A percentile compares a stretch with the other conserved stretches of the same genome.
These are phyloP conservation scores for Hypselothyrea guttata DNA, from an alignment of 2,888 invertebrate species.

Conservation along the genomic window DNA sequence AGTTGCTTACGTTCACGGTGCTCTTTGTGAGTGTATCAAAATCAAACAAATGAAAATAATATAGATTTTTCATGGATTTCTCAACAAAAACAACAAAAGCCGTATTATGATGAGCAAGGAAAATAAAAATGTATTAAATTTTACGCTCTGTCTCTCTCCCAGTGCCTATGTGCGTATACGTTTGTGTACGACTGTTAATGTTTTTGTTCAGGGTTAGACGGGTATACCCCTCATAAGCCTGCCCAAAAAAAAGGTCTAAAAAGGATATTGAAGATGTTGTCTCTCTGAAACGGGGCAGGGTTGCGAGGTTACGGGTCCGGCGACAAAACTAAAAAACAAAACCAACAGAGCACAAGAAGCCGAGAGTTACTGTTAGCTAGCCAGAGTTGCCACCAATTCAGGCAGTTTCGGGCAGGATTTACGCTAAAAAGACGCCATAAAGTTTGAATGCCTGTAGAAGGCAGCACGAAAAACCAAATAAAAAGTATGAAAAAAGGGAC, in stretches of 20 bases:
- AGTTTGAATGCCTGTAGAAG: conserved; percentile 59
- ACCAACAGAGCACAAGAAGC: not conserved
- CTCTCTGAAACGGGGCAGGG: conserved; percentile 15
- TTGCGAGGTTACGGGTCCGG: conserved; percentile 31
- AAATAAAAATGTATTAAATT: conserved; percentile 35
- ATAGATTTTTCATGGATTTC: conserved; percentile 8
- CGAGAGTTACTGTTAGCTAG: conserved; percentile 6
- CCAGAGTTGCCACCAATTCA: conserved; percentile 26
- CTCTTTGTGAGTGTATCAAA: conserved; percentile 3
- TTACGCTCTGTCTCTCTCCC: not conserved
- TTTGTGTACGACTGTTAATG: no score
- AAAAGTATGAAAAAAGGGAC: conserved; percentile 59
- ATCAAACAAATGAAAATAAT: conserved; percentile 18
- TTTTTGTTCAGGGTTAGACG: conserved; percentile 3
- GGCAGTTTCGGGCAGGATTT: conserved; percentile 60
- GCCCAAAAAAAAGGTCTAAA: conserved; percentile 12
- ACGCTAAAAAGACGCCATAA: conserved; percentile 78
- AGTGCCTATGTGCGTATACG: not conserved
- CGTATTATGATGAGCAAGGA: conserved; percentile 27
- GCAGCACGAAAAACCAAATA: conserved; percentile 10
- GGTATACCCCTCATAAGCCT: not conserved
- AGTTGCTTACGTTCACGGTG: no score
- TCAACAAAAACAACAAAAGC: conserved; percentile 3
- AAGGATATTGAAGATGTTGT: conserved; percentile 54
- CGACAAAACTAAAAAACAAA: conserved; percentile 17